phyloP scores from a whole-genome alignment of 2,113 vertebrate genomes.

The Xiphorhynchus elegans region DNA sequence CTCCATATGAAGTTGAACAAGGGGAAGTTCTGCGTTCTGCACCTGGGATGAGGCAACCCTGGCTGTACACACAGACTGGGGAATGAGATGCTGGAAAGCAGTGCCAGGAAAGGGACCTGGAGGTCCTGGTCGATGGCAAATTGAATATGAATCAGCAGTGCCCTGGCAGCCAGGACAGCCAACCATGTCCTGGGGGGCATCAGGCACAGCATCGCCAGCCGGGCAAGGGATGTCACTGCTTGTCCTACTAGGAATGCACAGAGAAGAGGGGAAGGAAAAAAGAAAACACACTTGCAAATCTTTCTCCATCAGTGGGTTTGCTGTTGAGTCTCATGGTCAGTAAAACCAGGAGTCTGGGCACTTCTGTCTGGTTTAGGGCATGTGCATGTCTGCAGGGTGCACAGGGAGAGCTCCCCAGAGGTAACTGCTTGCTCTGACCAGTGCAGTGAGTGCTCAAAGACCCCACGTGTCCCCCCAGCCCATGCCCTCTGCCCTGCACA shows the following conservation, averaged over 20 bases:
- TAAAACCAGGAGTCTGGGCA: not conserved
- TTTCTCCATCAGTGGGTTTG: not conserved
- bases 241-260: not conserved
- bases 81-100: not conserved
- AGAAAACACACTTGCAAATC: not conserved
- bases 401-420: not conserved
- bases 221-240: not conserved
- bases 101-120: not conserved
- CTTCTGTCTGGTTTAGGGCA: not conserved
- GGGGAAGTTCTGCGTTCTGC: not conserved
- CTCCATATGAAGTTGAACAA: not conserved
- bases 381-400: accelerated
- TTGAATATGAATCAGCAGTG: not conserved
- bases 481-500: not conserved
- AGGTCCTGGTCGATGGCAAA: not conserved
- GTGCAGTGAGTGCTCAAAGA: not conserved
- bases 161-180: not conserved
- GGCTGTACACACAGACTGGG: not conserved
- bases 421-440: accelerated
- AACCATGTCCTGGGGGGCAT: not conserved
- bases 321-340: not conserved
- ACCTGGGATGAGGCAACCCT: not conserved
- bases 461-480: not conserved
- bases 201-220: not conserved
- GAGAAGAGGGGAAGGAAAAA: not conserved